These are phyloP conservation scores for Ochropacha duplaris DNA, from an alignment of 2,888 invertebrate species.

Conservation along the genomic window DNA sequence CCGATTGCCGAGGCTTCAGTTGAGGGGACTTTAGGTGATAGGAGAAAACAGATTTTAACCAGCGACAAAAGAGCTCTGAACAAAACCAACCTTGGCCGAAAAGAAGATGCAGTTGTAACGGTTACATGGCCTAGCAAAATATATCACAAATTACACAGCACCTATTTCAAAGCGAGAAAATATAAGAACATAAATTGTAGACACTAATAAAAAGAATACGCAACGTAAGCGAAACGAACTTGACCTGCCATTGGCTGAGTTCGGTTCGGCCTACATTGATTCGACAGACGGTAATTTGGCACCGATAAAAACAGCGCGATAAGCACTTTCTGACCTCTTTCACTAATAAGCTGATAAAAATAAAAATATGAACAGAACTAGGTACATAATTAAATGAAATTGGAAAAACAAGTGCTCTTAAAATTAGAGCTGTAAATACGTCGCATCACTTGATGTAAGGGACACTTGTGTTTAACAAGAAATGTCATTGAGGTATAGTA, in stretches of 20 bases:
- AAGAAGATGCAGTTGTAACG: not conserved
- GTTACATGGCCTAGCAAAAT: not conserved
- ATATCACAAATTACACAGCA: not conserved
- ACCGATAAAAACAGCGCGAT: slow-evolving; percentile 37
- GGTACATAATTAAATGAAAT: not conserved
- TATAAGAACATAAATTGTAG: not conserved
- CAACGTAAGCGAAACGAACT: slow-evolving; percentile 39
- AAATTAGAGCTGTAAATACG: not conserved
- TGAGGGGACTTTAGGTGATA: not conserved
- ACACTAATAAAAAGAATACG: slow-evolving; percentile 9
- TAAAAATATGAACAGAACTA: not conserved
- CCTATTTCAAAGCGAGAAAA: not conserved
- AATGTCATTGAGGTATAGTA: slow-evolving; percentile 18
- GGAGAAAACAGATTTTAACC: slow-evolving; percentile 3
- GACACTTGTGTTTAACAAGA: slow-evolving; percentile 24
- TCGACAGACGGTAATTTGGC: slow-evolving; percentile 35
- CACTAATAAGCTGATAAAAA: slow-evolving; percentile 10
- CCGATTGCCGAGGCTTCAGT: not conserved
- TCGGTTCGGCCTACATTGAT: slow-evolving; percentile 34
- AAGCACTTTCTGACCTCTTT: slow-evolving; percentile 28
- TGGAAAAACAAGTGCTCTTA: not conserved
- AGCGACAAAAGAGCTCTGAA: slow-evolving; percentile 5
- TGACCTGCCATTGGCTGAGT: slow-evolving; percentile 50
- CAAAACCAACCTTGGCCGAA: slow-evolving; percentile 5
- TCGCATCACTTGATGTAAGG: slow-evolving; percentile 6